Evolutionary conservation across 2,113 vertebrate genomes (phyloP), one percentile per base, ranked within the genome.

Genomic region (Centrocercus urophasianus): DNA sequence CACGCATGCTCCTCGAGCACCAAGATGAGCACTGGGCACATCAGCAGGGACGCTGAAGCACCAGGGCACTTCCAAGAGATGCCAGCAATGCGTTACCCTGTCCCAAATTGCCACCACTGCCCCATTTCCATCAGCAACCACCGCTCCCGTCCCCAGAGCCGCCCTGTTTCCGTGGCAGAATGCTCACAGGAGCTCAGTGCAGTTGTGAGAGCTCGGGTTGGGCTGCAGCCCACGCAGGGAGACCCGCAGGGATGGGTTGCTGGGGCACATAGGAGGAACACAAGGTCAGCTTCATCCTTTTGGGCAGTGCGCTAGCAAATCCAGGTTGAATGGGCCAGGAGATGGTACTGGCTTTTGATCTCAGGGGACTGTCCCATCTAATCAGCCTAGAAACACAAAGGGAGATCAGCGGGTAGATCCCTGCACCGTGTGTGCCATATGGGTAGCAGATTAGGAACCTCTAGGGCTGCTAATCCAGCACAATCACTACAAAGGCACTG

Each of bases 161-260:
- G 5, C 4, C 43, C 84, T 18, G 8, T 34, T 3, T 2, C 24
- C 1, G 0, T 0, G 6, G 36, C 0, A 2, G 63, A 20, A 78
- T 32, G 19, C 43, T 5, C 1, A 4, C 4, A 20, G 3, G 82
- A 42, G 21, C 32, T 54, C 11, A 2, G 1, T 21, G 5, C 2
- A 1, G 5, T 3, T 10, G 0, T 0, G 4, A 19, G 36, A 10
- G 54, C 0, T 0, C 0, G 1, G n/a, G 67, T 43, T 0, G 42
- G 50, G 76, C 52, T 69, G 65, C 38, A 56, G 20, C 66, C 73
- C 81, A 6, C 11, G 21, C 22, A 3, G 9, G 10, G 48, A 25
- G 34, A 57, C 47, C n/a, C 65, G 54, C 64, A 34, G 10, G 28
- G 14, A 0, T 1, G 0, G 52, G 54, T 6, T 43, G 52, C 2